phyloP scores from a whole-genome alignment of 2,797 vertebrate species.

The Petrocephalus sullivani region DNA sequence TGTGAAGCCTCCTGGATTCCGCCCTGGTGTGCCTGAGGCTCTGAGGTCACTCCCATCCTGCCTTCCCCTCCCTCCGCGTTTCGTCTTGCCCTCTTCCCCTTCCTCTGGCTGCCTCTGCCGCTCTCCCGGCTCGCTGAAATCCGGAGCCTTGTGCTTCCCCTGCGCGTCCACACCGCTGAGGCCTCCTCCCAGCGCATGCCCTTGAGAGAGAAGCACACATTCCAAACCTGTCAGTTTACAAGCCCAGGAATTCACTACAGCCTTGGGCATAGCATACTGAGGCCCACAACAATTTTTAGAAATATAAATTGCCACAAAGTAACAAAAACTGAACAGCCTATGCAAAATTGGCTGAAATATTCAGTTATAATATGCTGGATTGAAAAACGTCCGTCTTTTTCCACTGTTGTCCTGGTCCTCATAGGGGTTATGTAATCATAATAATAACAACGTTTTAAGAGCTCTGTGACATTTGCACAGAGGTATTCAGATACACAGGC shows the following conservation, averaged over 20 bases:
- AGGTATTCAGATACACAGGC: conserved; percentile 14
- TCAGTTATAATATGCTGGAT: not conserved
- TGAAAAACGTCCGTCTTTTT: not conserved
- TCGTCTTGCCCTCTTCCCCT: conserved; percentile 19
- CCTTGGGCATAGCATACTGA: not conserved
- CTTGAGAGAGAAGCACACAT: conserved; percentile 40
- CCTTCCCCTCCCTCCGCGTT: conserved; percentile 30
- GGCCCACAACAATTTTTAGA: not conserved
- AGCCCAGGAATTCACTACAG: not conserved
- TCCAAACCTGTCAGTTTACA: conserved; percentile 15
- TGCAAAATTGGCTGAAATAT: not conserved
- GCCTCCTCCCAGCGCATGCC: conserved; percentile 28
- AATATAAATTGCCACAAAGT: not conserved
- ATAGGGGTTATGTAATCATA: conserved; percentile 10
- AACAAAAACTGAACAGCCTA: not conserved
- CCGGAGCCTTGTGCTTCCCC: conserved; percentile 26
- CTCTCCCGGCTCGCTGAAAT: conserved; percentile 15
- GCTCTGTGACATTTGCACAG: conserved; percentile 25
- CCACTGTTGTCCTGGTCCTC: conserved; percentile 14
- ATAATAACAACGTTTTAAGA: not conserved
- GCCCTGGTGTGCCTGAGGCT: not conserved
- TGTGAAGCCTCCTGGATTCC: not conserved
- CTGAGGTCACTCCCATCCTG: not conserved
- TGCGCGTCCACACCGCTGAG: conserved; percentile 22
- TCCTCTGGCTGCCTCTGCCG: conserved; percentile 26